phyloP scores from a whole-genome alignment of 1,140 invertebrate species.

The Plectus sambesii region DNA sequence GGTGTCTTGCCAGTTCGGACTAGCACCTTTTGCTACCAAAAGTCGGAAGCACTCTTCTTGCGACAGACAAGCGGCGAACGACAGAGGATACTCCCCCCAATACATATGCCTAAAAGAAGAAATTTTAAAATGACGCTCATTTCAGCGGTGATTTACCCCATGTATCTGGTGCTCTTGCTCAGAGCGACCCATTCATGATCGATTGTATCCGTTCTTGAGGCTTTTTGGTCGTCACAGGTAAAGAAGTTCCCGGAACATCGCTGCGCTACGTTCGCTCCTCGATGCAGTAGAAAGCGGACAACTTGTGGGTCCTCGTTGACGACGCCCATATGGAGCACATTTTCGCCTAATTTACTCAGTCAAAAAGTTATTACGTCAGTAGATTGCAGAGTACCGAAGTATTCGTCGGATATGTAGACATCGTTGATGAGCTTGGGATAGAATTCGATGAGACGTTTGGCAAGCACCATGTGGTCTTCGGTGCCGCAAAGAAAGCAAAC shows the following conservation, averaged over 20 bases:
- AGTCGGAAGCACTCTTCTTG: slow-evolving; percentile 92
- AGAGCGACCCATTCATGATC: slow-evolving; percentile 84
- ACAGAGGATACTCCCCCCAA: slow-evolving; percentile 91
- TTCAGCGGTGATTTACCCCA: slow-evolving; percentile 56
- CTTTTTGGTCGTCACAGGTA: slow-evolving; percentile 89
- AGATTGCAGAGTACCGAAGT: slow-evolving; percentile 79
- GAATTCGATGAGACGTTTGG: slow-evolving; percentile 73
- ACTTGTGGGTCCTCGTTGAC: slow-evolving; percentile 93
- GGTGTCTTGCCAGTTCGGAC: slow-evolving; percentile 77
- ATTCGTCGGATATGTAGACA: slow-evolving; percentile 87
- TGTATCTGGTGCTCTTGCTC: slow-evolving; percentile 71
- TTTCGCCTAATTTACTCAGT: slow-evolving; percentile 50
- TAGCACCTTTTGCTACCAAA: slow-evolving; percentile 71
- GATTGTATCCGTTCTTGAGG: slow-evolving; percentile 65
- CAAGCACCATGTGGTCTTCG: slow-evolving; percentile 76
- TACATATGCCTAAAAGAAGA: slow-evolving; percentile 66
- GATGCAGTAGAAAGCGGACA: slow-evolving; percentile 84
- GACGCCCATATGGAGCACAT: slow-evolving; percentile 76
- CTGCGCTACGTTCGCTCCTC: slow-evolving; percentile 75
- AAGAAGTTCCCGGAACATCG: slow-evolving; percentile 85
- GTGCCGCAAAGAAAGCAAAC: slow-evolving; percentile 81
- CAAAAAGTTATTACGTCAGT: slow-evolving; percentile 1
- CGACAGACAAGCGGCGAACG: slow-evolving; percentile 82
- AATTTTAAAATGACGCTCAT: slow-evolving; percentile 3
- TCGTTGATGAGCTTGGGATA: slow-evolving; percentile 92